Base-by-base conservation (phyloP, 2,113 vertebrate species). In the Poeciliopsis prolifica region DNA sequence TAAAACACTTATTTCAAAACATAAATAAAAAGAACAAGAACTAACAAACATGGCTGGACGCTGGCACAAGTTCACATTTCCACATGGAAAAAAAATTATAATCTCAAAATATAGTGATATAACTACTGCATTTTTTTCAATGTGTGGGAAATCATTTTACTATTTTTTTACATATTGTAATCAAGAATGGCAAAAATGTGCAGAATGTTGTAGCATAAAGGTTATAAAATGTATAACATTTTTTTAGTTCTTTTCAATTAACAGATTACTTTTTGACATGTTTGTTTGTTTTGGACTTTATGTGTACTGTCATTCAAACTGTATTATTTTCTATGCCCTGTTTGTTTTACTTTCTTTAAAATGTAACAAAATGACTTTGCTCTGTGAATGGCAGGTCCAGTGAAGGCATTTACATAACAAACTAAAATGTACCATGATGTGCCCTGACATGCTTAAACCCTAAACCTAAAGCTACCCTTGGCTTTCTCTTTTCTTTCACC, bases 401-500 rank as follows among this genome's bases (percentile, higher is more conserved):
- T 77, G 63, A 62, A 26, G 31, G 17, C 44, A 48, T 48, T 76
- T 65, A 70, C 66, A 60, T 51, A 26, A 19, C 42, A 63, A 74
- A 84, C 60, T 31, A 65, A 76, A 77, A 73, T n/a, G 28, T 48
- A 67, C 44, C 12, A 29, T 62, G 66, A 62, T 44, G 66, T 28
- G 30, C 44, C n/a, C 1, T 15, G 24, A 61, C 33, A 29, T 69
- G 70, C 82, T 72, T 66, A 64, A 77, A 78, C 51, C 77, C 72
- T 31, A 62, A 83, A 86, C 75, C 68, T 70, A 61, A 80, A 82
- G 75, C 68, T 68, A 79, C 69, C 63, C 61, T 81, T 83, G 75
- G 68, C 71, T 77, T 67, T 78, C 78, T 64, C 61, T 68, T 75
- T 81, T 77, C 72, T 79, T 79, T 51, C 75, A 78, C 84, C 82